phyloP scores from a whole-genome alignment of 2,113 vertebrate species.

The Macrotis lagotis region DNA sequence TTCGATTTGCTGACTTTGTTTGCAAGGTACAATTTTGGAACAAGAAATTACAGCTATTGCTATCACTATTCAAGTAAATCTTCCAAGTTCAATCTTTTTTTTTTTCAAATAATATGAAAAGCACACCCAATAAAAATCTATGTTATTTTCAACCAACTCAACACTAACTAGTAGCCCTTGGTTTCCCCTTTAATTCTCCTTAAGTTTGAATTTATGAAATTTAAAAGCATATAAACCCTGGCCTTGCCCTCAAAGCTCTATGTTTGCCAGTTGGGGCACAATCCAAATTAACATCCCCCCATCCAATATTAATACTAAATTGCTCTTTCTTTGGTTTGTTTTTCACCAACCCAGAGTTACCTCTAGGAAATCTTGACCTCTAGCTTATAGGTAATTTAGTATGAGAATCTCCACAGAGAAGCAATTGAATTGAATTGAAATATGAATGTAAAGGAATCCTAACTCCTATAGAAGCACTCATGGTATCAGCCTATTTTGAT shows the following conservation, averaged over 20 bases:
- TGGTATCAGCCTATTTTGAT: background rate
- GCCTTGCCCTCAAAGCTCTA: background rate
- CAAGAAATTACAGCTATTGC: conserved; percentile 67
- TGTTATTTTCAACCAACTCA: conserved; percentile 72
- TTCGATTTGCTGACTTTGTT: conserved; percentile 73
- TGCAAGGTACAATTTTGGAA: conserved; percentile 77
- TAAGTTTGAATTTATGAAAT: conserved; percentile 62
- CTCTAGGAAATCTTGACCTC: background rate
- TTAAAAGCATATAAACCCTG: background rate
- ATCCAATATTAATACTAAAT: background rate
- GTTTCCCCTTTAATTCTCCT: conserved; percentile 54
- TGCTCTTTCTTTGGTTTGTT: background rate
- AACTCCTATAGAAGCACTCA: background rate
- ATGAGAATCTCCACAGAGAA: background rate
- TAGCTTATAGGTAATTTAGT: background rate
- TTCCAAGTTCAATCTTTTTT: conserved; percentile 64
- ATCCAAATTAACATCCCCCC: background rate
- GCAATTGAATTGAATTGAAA: too few relatives aligned
- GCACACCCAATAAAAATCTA: conserved; percentile 71
- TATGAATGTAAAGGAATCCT: background rate
- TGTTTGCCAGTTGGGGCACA: background rate
- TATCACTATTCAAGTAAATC: conserved; percentile 76
- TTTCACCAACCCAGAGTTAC: background rate
- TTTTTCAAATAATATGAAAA: conserved; percentile 70
- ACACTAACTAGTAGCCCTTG: conserved; percentile 68